A percentile compares a stretch with the other conserved stretches of the same genome.
These are phyloP conservation scores for Uropsilus gracilis DNA, from an alignment of 2,113 vertebrate genomes.

Conservation along the genomic window DNA sequence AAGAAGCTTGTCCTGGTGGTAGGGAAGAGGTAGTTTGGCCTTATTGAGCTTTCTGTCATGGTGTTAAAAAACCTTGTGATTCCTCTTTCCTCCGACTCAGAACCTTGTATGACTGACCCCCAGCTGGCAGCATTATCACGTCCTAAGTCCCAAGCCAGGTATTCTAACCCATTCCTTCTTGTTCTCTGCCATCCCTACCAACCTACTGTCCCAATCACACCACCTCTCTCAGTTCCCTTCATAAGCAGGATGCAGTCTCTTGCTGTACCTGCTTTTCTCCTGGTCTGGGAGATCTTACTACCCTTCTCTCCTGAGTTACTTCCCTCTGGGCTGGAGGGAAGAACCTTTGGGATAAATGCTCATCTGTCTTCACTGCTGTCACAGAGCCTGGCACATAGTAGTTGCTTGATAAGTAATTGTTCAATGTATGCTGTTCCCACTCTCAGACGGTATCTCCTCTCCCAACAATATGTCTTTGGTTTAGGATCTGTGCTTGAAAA, in stretches of 20 bases:
- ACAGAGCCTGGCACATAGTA: background rate
- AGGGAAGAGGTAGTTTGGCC: background rate
- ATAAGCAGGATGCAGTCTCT: background rate
- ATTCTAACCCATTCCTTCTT: background rate
- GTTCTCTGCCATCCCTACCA: background rate
- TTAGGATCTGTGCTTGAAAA: background rate
- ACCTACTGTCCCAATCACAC: background rate
- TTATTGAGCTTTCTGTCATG: background rate
- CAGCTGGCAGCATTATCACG: background rate
- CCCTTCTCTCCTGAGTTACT: background rate
- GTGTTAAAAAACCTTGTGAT: background rate
- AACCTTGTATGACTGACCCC: slow-evolving; percentile 6
- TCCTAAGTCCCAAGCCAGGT: background rate
- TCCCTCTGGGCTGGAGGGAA: background rate
- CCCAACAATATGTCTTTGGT: background rate
- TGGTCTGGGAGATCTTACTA: background rate
- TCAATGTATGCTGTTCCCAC: background rate
- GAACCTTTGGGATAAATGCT: background rate
- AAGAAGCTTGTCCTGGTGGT: background rate
- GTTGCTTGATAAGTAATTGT: background rate
- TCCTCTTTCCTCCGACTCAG: background rate
- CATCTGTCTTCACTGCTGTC: background rate
- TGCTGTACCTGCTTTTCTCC: background rate
- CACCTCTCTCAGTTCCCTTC: background rate
- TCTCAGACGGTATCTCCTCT: background rate